These are phyloP conservation scores for Aplysina aerophoba DNA, from an alignment of 37 sponge, comb jelly and placozoan species.

Conservation along the genomic window DNA sequence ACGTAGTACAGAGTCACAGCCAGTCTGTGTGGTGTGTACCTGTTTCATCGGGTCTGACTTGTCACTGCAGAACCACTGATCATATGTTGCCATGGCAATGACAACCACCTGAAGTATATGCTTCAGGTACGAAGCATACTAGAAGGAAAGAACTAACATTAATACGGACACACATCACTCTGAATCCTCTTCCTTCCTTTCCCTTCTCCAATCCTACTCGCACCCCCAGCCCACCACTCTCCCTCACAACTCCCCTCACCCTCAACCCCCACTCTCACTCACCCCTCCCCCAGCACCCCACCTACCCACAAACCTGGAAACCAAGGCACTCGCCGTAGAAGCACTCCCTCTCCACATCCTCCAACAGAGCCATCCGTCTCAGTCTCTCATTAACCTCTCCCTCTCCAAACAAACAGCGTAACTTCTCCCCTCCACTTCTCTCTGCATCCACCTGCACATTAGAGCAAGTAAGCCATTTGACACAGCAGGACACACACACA, in stretches of 20 bases:
- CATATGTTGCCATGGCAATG: conserved; percentile 86
- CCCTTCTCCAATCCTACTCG: too few species aligned
- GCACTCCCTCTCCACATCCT: conserved; percentile 50
- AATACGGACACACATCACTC: too few species aligned
- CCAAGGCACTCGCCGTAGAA: conserved; percentile 84
- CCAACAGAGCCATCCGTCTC: conserved; percentile 23
- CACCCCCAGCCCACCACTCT: too few species aligned
- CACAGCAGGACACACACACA: too few species aligned
- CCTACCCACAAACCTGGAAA: conserved; percentile 56
- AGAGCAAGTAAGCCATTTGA: neutral
- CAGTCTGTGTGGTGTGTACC: conserved; percentile 1
- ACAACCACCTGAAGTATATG: conserved; percentile 62
- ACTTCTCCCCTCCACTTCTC: neutral
- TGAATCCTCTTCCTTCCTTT: too few species aligned
- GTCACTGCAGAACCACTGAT: conserved; percentile 57
- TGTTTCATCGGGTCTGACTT: conserved; percentile 56
- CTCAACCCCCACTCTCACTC: too few species aligned
- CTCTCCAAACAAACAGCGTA: conserved; percentile 37
- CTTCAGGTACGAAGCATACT: conserved; percentile 68
- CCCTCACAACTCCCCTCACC: conserved; percentile 54
- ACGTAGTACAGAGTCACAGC: too few species aligned
- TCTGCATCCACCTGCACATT: neutral
- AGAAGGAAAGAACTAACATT: neutral
- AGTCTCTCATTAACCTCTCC: conserved; percentile 36
- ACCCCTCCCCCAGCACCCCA: too few species aligned